A percentile compares a stretch with the other conserved stretches of the same genome.
Evolutionary conservation across 1,140 invertebrate genomes (phyloP).

Genomic region (Aplysia californica): DNA sequence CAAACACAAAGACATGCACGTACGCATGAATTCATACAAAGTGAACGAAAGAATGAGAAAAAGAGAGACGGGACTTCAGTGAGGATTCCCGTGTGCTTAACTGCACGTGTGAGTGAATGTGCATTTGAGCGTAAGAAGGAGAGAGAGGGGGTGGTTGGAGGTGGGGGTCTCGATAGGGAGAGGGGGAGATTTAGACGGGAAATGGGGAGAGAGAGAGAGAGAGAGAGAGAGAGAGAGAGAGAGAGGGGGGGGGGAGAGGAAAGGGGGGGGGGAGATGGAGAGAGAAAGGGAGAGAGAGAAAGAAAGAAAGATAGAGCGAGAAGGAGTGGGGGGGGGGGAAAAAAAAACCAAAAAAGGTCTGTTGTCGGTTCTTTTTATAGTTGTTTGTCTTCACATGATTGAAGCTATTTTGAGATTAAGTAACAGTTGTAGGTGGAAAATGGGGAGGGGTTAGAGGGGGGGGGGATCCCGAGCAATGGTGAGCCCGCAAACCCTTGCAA

Average conservation of each 20-base stretch:
- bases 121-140: neutral
- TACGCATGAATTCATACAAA: neutral
- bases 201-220: neutral
- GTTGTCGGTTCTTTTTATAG: neutral
- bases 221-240: neutral
- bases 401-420: no score
- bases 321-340: no score
- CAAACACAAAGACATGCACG: neutral
- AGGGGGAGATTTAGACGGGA: no score
- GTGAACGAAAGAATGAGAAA: neutral
- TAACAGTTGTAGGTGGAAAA: no score
- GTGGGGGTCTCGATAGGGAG: no score
- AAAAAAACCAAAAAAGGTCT: neutral
- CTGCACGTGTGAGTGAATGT: neutral
- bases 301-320: no score
- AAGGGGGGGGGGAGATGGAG: no score
- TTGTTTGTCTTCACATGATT: neutral
- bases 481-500: no score
- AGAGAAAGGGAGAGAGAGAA: no score
- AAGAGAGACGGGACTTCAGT: slow-evolving; percentile 56
- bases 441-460: no score
- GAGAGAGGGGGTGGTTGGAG: no score
- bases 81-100: neutral
- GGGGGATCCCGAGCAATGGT: no score
- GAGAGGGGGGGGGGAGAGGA: neutral